These are phyloP conservation scores for Bombycilla garrulus DNA, from an alignment of 2,113 vertebrate species.

Conservation along the genomic window DNA sequence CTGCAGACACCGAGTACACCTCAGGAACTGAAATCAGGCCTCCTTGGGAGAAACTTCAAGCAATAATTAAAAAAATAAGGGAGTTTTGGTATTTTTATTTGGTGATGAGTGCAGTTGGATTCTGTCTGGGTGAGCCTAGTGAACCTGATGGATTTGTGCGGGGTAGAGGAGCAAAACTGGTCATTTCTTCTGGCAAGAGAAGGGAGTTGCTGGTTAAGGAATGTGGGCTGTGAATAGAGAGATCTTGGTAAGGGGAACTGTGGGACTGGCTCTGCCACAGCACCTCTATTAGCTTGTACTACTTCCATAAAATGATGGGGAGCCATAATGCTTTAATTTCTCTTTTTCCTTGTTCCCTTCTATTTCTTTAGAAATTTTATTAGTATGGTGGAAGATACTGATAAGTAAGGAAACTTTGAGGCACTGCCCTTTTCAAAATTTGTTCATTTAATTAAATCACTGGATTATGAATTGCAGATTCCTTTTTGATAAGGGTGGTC, in stretches of 20 bases:
- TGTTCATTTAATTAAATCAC: not conserved
- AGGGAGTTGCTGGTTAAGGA: not conserved
- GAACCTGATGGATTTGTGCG: rapidly evolving
- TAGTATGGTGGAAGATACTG: not conserved
- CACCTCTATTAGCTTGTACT: not conserved
- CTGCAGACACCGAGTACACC: not conserved
- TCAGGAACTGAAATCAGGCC: not conserved
- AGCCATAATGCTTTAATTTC: not conserved
- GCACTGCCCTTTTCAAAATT: not conserved
- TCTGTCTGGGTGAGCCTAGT: not conserved
- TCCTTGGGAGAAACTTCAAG: not conserved
- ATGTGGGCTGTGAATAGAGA: not conserved
- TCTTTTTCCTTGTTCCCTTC: not conserved
- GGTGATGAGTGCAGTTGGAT: not conserved
- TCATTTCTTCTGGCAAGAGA: rapidly evolving
- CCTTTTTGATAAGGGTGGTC: not conserved
- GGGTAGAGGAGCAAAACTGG: not conserved
- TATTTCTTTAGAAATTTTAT: not conserved
- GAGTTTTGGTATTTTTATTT: not conserved
- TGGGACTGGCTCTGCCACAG: not conserved
- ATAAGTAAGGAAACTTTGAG: not conserved
- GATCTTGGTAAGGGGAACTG: rapidly evolving
- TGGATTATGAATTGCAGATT: not conserved
- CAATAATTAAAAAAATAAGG: not conserved
- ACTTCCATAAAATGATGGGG: not conserved